A percentile compares a stretch with the other conserved stretches of the same genome.
These are phyloP conservation scores for Melanaphis sacchari DNA, from an alignment of 1,140 invertebrate genomes.

Conservation along the genomic window DNA sequence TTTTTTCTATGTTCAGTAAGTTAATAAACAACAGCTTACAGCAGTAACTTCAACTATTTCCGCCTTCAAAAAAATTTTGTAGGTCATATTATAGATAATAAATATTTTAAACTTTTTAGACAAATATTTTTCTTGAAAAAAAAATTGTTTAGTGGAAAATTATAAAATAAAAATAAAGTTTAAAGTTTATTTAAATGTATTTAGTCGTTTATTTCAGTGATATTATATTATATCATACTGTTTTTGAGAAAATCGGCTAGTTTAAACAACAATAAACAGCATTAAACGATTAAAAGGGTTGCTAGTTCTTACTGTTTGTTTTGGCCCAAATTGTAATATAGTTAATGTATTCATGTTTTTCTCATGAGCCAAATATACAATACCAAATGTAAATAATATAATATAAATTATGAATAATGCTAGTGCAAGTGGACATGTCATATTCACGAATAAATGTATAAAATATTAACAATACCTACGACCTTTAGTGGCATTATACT, in stretches of 20 bases:
- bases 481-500: background rate
- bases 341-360: slow-evolving; percentile 19
- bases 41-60: background rate
- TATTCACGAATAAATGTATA: background rate
- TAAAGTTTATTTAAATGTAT: too few relatives aligned
- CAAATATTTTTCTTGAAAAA: background rate
- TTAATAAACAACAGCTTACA: too few relatives aligned
- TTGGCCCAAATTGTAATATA: background rate
- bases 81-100: background rate
- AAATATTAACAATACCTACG: background rate
- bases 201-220: background rate
- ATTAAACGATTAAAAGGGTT: slow-evolving; percentile 40
- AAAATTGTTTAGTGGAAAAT: background rate
- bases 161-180: too few relatives aligned
- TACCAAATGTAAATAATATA: background rate
- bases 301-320: background rate
- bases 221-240: background rate
- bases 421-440: background rate
- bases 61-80: background rate
- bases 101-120: background rate
- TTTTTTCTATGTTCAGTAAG: too few relatives aligned
- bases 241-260: background rate
- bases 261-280: slow-evolving; percentile 1
- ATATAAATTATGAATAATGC: background rate
- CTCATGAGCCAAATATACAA: background rate